phyloP scores from a whole-genome alignment of 2,113 vertebrate species.

The Thymallus thymallus region DNA sequence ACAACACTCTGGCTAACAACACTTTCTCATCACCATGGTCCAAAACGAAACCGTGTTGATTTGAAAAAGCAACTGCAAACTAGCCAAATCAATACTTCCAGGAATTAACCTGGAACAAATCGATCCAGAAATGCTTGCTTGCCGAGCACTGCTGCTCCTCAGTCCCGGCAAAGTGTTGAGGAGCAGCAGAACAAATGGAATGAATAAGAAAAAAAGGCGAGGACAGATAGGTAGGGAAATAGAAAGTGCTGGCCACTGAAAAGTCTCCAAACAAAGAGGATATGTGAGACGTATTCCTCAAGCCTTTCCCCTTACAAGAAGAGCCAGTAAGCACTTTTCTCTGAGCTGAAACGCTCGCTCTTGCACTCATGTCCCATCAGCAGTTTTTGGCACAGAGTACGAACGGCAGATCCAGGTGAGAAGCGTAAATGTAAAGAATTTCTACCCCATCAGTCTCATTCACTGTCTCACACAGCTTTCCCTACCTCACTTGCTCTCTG shows the following conservation, averaged over 20 bases:
- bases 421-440: conserved; percentile 63
- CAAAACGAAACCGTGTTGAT: conserved; percentile 43
- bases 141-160: conserved; percentile 53
- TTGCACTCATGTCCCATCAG: conserved; percentile 74
- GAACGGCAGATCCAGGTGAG: conserved; percentile 73
- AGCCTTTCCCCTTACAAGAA: conserved; percentile 73
- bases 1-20: conserved; percentile 18
- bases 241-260: conserved; percentile 80
- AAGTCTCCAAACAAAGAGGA: conserved; percentile 80
- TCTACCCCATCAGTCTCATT: conserved; percentile 66
- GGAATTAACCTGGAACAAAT: conserved; percentile 70
- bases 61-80: conserved; percentile 52
- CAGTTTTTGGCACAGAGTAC: conserved; percentile 72
- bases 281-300: conserved; percentile 74
- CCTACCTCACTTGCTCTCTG: conserved; percentile 22
- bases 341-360: conserved; percentile 71
- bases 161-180: conserved; percentile 61
- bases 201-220: conserved; percentile 69
- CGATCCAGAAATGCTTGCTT: conserved; percentile 60
- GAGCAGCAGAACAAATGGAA: conserved; percentile 67
- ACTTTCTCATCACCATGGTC: conserved; percentile 24
- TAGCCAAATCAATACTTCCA: conserved; percentile 52
- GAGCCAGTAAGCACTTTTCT: conserved; percentile 81
- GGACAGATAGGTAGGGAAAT: conserved; percentile 70
- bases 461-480: conserved; percentile 34